These are phyloP conservation scores for Zonotrichia albicollis DNA, from an alignment of 2,797 vertebrate species.

Conservation along the genomic window DNA sequence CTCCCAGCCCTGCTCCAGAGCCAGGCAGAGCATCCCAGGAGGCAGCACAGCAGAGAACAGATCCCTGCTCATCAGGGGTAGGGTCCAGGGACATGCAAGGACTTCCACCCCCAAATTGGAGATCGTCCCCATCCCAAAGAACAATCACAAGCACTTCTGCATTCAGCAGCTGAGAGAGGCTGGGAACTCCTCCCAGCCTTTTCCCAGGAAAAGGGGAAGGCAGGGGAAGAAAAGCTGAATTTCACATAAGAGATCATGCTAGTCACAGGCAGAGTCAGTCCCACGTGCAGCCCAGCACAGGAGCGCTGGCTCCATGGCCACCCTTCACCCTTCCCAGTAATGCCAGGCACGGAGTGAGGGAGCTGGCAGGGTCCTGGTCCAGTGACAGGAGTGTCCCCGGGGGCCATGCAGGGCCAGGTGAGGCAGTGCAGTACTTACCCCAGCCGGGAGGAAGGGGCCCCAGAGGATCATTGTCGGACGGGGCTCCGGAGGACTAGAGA, in stretches of 20 bases:
- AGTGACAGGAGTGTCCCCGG: not conserved
- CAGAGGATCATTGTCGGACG: conserved; percentile 92
- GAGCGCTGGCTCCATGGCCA: not conserved
- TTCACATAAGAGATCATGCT: not conserved
- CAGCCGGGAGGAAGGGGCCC: conserved; percentile 93
- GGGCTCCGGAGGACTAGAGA: conserved; percentile 86
- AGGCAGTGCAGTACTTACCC: conserved; percentile 85
- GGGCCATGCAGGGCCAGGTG: not conserved
- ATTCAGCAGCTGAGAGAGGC: not conserved
- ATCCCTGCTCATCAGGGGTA: not conserved
- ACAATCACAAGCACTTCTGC: conserved; percentile 18
- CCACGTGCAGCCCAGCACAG: not conserved
- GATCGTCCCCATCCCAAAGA: not conserved
- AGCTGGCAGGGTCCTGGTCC: not conserved
- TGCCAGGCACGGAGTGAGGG: accelerated
- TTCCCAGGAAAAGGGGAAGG: not conserved
- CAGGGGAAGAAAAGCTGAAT: not conserved
- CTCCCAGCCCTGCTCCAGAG: not conserved
- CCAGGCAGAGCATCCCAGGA: not conserved
- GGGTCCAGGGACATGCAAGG: not conserved
- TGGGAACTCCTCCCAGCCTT: not conserved
- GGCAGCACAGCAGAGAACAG: accelerated
- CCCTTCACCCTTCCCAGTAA: not conserved
- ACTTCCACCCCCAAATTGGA: not conserved
- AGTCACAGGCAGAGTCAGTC: not conserved